A percentile compares a stretch with the other conserved stretches of the same genome.
Conservation (phyloP, 1,140 invertebrate species). For the Drosophila obscura region DNA sequence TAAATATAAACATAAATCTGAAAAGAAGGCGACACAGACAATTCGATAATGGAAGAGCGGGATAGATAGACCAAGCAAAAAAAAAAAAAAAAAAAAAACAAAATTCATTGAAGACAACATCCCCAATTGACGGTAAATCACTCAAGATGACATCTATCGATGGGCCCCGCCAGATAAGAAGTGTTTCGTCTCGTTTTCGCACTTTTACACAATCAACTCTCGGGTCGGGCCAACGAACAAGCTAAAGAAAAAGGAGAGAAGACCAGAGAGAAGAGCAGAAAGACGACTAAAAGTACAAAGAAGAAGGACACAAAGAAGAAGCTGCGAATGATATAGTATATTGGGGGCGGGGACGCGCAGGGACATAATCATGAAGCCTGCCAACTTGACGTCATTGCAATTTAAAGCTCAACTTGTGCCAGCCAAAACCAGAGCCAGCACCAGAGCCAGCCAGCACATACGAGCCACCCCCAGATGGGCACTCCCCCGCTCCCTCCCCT, state of each 20-base stretch:
- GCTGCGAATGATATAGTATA: constrained; percentile 11
- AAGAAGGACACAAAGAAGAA: constrained; percentile 31
- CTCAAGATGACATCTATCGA: constrained; percentile 83
- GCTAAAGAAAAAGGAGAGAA: constrained; percentile 3
- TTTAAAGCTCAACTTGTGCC: constrained; percentile 62
- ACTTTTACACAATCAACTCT: constrained; percentile 73
- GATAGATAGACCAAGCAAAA: constrained; percentile 2
- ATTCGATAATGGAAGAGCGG: constrained; percentile 3
- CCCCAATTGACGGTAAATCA: constrained; percentile 83
- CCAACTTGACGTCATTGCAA: constrained; percentile 78
- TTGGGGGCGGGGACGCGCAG: constrained; percentile 5
- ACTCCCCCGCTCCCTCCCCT: constrained; percentile 23
- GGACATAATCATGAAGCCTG: constrained; percentile 73
- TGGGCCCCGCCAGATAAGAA: constrained; percentile 73
- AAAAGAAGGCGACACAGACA: constrained; percentile 1
- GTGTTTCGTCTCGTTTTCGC: constrained; percentile 78
- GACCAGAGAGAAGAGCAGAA: no score
- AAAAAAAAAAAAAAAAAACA: background rate
- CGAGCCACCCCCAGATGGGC: constrained; percentile 30
- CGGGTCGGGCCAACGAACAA: constrained; percentile 10
- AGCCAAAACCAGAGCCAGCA: background rate
- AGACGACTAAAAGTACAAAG: background rate
- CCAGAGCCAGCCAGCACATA: constrained; percentile 15
- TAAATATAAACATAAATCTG: constrained; percentile 80
- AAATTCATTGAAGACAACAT: constrained; percentile 80